These are phyloP conservation scores for Athrips mouffetella DNA, from an alignment of 2,888 invertebrate species.

Conservation along the genomic window DNA sequence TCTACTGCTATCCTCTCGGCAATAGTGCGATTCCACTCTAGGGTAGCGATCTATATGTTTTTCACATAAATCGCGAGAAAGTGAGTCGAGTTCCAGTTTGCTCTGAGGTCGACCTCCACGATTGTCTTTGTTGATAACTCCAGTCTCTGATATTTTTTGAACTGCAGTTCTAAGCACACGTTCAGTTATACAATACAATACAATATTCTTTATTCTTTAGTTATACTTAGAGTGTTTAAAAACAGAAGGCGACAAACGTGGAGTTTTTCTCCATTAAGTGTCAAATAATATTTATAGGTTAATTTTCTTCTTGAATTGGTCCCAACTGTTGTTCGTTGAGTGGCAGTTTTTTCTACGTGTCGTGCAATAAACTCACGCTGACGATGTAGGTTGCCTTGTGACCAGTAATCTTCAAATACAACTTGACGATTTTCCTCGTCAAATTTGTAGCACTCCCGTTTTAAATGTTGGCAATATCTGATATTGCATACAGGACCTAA, in stretches of 20 bases:
- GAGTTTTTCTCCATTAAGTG: not conserved
- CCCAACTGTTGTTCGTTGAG: not conserved
- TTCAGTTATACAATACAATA: slow-evolving; percentile 7
- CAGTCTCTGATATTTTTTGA: slow-evolving; percentile 3
- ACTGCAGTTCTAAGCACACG: slow-evolving; percentile 8
- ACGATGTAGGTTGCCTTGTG: not conserved
- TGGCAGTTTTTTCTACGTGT: not conserved
- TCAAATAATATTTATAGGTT: not conserved
- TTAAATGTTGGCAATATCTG: not conserved
- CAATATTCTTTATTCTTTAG: slow-evolving; percentile 13
- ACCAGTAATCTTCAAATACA: not conserved
- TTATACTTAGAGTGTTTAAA: not conserved
- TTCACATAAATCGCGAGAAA: not conserved
- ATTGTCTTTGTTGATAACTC: slow-evolving; percentile 7
- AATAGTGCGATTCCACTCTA: slow-evolving; percentile 16
- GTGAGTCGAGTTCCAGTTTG: not conserved
- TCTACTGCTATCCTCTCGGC: slow-evolving; percentile 10
- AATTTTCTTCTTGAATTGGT: not conserved
- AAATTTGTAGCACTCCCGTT: not conserved
- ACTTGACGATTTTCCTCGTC: not conserved
- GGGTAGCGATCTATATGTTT: slow-evolving; percentile 5
- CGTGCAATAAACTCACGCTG: not conserved
- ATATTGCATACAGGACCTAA: not conserved
- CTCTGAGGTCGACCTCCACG: slow-evolving; percentile 11
- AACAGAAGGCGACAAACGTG: not conserved